These are phyloP conservation scores for Blastobasis lacticolella DNA, from an alignment of 2,888 invertebrate genomes.

Conservation along the genomic window DNA sequence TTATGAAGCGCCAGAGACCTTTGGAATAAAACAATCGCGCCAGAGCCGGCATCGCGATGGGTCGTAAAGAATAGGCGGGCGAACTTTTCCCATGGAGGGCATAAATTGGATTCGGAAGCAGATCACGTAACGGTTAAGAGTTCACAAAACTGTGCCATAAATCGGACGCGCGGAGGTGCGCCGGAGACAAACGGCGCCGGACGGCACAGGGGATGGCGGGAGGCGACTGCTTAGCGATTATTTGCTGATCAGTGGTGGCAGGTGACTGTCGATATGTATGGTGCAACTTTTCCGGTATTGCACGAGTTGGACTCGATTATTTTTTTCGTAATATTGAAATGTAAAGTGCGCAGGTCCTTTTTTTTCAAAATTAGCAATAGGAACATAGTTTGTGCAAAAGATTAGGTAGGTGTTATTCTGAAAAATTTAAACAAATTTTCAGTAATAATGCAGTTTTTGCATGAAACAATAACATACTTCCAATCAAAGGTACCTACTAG, in stretches of 20 bases:
- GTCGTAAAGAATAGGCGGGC: conserved; percentile 65
- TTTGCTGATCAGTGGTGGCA: not conserved
- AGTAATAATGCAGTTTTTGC: no score
- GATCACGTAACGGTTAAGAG: conserved; percentile 74
- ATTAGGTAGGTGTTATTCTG: no score
- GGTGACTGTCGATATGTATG: not conserved
- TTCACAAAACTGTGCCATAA: conserved; percentile 74
- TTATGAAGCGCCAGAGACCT: no score
- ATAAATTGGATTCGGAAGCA: conserved; percentile 74
- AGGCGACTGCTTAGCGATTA: not conserved
- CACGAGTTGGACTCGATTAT: not conserved
- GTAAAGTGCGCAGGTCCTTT: not conserved
- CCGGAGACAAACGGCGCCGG: conserved; percentile 70
- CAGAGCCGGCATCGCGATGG: conserved; percentile 43
- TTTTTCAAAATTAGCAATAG: not conserved
- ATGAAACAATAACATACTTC: no score
- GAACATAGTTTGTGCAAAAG: not conserved
- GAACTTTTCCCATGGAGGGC: conserved; percentile 67
- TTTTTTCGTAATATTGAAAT: not conserved
- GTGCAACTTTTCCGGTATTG: not conserved
- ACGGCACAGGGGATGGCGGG: conserved; percentile 6
- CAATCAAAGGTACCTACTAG: no score
- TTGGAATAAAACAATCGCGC: conserved; percentile 28
- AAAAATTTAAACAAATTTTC: no score
- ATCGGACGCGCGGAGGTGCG: conserved; percentile 72